Percentiles rank a stretch among this genome's conserved stretches.
Conservation (phyloP, 2,888 invertebrate genomes). For the Diachrysia chrysitis region DNA sequence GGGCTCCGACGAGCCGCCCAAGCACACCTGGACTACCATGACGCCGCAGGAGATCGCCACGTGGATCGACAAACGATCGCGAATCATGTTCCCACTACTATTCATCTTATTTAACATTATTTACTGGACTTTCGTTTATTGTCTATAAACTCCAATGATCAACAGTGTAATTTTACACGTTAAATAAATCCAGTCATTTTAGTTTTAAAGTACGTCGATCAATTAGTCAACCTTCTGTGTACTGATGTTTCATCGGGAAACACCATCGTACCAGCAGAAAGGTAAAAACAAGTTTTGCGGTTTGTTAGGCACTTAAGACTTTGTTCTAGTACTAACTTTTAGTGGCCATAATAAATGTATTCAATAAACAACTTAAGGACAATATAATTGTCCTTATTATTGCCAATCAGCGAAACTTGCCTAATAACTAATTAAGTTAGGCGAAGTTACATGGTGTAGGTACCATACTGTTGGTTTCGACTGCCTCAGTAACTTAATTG, state of each 20-base stretch:
- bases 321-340: slow-evolving; percentile 31
- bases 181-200: slow-evolving; percentile 3
- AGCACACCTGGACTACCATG: slow-evolving; percentile 93
- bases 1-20: slow-evolving; percentile 78
- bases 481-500: neutral
- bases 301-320: slow-evolving; percentile 15
- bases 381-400: slow-evolving; percentile 42
- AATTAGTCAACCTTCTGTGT: slow-evolving; percentile 4
- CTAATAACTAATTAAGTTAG: slow-evolving; percentile 40
- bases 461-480: slow-evolving; percentile 4
- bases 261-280: slow-evolving; percentile 8
- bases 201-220: slow-evolving; percentile 8
- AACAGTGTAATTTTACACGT: slow-evolving; percentile 8
- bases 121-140: slow-evolving; percentile 94
- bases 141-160: slow-evolving; percentile 68
- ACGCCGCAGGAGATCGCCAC: slow-evolving; percentile 96
- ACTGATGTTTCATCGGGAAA: slow-evolving; percentile 25
- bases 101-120: slow-evolving; percentile 94
- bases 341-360: slow-evolving; percentile 70
- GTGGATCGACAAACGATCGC: slow-evolving; percentile 95
- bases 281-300: slow-evolving; percentile 28
- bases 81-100: slow-evolving; percentile 93
- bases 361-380: slow-evolving; percentile 42
- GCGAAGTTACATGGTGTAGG: slow-evolving; percentile 18
- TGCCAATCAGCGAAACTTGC: slow-evolving; percentile 65